Percentiles rank a stretch among this genome's conserved stretches.
phyloP scores from a whole-genome alignment of 2,113 vertebrate genomes.

The Odontesthes bonariensis region DNA sequence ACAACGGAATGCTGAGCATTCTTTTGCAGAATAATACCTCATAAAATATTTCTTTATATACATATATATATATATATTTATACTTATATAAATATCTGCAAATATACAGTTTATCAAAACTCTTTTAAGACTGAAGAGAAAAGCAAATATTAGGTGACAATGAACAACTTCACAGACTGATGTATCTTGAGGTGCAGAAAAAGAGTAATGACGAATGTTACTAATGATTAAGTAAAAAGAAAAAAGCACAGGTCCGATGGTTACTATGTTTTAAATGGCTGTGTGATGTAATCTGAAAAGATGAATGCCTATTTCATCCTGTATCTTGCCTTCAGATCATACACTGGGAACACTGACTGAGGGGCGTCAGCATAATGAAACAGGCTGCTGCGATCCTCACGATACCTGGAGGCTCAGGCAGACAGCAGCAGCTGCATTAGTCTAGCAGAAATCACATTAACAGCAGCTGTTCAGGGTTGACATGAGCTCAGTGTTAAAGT shows the following conservation, averaged over 20 bases:
- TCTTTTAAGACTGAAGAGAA: background rate
- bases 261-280: background rate
- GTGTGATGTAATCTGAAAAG: background rate
- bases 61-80: background rate
- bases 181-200: background rate
- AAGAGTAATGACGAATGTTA: background rate
- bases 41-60: too few species aligned
- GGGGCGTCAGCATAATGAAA: conserved; percentile 6
- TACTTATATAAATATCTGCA: background rate
- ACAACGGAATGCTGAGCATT: background rate
- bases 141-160: background rate
- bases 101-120: background rate
- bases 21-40: background rate
- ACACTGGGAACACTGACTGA: background rate
- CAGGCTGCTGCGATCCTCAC: conserved; percentile 20
- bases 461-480: conserved; percentile 38
- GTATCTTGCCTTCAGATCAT: background rate
- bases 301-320: background rate
- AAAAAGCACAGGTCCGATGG: background rate
- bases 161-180: background rate
- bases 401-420: conserved; percentile 21
- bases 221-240: background rate
- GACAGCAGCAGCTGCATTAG: conserved; percentile 36
- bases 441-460: conserved; percentile 31
- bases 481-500: conserved; percentile 9